Base-by-base conservation (phyloP, 2,888 invertebrate species). In the Agriopis leucophaearia region DNA sequence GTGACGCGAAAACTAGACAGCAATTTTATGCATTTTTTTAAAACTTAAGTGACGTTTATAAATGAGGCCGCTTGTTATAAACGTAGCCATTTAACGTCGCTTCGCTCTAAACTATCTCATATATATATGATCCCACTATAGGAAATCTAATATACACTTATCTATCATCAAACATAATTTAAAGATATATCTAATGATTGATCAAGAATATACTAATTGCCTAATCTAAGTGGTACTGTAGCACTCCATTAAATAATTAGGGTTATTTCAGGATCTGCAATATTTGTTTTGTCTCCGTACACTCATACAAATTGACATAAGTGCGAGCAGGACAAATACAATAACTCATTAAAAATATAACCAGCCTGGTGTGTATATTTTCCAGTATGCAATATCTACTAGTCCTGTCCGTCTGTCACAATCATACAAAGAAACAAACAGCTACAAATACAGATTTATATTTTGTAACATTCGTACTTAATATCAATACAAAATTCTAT, bases 41-140 rank as follows among this genome's bases (percentile, higher is more conserved):
- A n/a, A 27, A 27, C 27, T n/a, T 27, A 27, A 27, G 27, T 27
- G 27, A 27, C 27, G 27, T 27, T 27, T 27, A 27, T 27, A 27
- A 27, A 5, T 27, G 27, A 27, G 27, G 27, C 5, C 27, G 27
- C 5, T 27, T 27, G 61, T 65, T 66, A 42, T 68, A 62, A 58
- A 70, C 61, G 45, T 62, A 55, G 66, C 70, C 35, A 51, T 64
- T 50, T 57, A 60, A 61, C 69, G 47, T 71, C 73, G 65, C 70
- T 62, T 66, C 47, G 66, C 69, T 70, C 65, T 56, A 12, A 64
- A 52, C 60, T 66, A 69, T 64, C 66, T 68, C 69, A 64, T 68
- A 70, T 60, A 70, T 60, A 38, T 54, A 58, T 54, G 47, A 36
- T 54, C 63, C 66, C 48, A 56, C 38, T 61, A 42, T 42, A 42